Evolutionary conservation across 1,140 invertebrate genomes (phyloP), one percentile per base, ranked within the genome.

Genomic region (Drosophila melanica): DNA sequence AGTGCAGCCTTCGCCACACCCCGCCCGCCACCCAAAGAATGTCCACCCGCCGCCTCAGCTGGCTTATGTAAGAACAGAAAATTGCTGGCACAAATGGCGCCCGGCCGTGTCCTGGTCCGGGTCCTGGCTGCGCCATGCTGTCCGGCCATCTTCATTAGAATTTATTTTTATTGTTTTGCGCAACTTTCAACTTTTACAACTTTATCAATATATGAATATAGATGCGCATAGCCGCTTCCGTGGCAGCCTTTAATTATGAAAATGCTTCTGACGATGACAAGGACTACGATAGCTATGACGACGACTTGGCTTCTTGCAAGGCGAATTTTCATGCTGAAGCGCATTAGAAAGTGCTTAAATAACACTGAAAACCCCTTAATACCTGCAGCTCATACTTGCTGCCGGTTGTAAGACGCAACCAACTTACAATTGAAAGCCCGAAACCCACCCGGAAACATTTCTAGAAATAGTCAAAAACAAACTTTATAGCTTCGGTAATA

Each of bases 191-290:
- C 82, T 87, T 89, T 79, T 89, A 82, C 82, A 87, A 89, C 82
- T 87, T 87, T 87, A 87, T 87, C 82, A 87, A 87, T 87, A 87
- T 87, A 87, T 87, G 82, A 89, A 87, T 87, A 89, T 82, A 87
- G 82, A 87, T 87, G 79, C 79, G 68, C 63, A 42, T 65, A 54
- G 69, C 70, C 53, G 65, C 51, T 74, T 62, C 63, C 68, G 30
- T 58, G 45, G 55, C 59, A 74, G 62, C 55, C 82, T 79, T 87
- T 87, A 86, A 86, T 86, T 87, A 86, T 68, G 75, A 66, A 77
- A 87, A 69, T 67, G 37, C 68, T 70, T 14, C 45, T 53, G 57
- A 30, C 67, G 62, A 55, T 33, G 35, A 71, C 59, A 60, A 60
- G 18, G 48, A 69, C 66, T 20, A 11, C 23, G 9, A 27, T 27